These are phyloP conservation scores for Echinops telfairi DNA, from an alignment of 2,113 vertebrate species.

Conservation along the genomic window DNA sequence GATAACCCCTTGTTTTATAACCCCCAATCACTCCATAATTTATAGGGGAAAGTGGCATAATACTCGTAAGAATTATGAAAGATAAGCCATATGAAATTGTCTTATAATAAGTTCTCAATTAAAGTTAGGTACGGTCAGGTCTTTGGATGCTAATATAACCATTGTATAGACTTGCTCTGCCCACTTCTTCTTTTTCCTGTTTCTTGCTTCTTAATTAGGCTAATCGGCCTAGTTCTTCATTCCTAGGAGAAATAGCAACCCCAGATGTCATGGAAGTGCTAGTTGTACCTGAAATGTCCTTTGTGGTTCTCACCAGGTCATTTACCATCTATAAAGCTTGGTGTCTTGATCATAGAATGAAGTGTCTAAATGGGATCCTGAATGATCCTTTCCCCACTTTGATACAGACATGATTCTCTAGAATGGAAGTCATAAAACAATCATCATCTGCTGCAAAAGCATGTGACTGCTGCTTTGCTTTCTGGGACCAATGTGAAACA, in stretches of 20 bases:
- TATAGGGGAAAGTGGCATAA: too few relatives aligned
- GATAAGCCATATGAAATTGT: background rate
- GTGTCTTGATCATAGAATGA: conserved; percentile 21
- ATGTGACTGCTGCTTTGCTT: background rate
- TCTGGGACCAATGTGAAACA: conserved; percentile 36
- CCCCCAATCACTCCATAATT: too few relatives aligned
- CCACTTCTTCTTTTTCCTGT: background rate
- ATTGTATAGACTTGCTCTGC: background rate
- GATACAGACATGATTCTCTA: conserved; percentile 8
- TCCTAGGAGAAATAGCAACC: conserved; percentile 36
- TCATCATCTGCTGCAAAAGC: background rate
- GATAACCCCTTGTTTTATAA: background rate
- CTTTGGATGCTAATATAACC: background rate
- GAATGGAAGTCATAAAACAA: background rate
- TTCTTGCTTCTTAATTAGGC: conserved; percentile 19
- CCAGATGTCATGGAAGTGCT: background rate
- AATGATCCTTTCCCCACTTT: conserved; percentile 12
- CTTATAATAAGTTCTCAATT: background rate
- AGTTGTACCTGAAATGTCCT: background rate
- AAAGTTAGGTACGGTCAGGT: background rate
- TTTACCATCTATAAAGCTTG: conserved; percentile 14
- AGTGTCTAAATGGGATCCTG: background rate
- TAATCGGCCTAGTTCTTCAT: background rate
- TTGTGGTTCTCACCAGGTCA: background rate
- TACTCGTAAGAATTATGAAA: background rate